These are phyloP conservation scores for Myxocyprinus asiaticus DNA, from an alignment of 2,113 vertebrate species.

Conservation along the genomic window DNA sequence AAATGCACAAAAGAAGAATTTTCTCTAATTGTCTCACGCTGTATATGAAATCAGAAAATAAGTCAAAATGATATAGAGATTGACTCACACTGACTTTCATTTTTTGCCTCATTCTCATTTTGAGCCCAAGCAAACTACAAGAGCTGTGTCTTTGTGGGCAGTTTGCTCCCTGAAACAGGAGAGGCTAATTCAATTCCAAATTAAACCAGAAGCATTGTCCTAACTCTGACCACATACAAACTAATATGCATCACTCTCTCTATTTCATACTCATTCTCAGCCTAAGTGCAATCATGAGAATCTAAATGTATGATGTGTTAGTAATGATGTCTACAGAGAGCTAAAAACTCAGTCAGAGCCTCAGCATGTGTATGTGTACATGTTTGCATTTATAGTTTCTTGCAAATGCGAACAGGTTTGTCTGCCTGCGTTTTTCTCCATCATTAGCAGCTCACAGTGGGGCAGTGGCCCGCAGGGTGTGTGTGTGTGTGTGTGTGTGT, in stretches of 20 bases:
- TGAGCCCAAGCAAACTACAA: too few species aligned
- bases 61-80: too few species aligned
- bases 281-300: slow-evolving; percentile 25
- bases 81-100: too few species aligned
- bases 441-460: slow-evolving; percentile 33
- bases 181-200: too few species aligned
- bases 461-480: slow-evolving; percentile 13
- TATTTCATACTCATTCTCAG: background rate
- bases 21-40: too few species aligned
- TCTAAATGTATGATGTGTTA: slow-evolving; percentile 26
- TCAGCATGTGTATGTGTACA: slow-evolving; percentile 15
- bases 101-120: too few species aligned
- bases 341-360: slow-evolving; percentile 29
- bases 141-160: too few species aligned
- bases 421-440: slow-evolving; percentile 38
- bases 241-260: background rate
- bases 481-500: background rate
- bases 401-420: slow-evolving; percentile 25
- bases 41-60: too few species aligned
- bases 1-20: too few species aligned
- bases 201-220: too few species aligned
- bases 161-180: too few species aligned
- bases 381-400: slow-evolving; percentile 8
- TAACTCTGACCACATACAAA: background rate
- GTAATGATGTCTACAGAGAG: slow-evolving; percentile 34